Percentiles rank a stretch among this genome's conserved stretches.
phyloP scores from a whole-genome alignment of 2,113 vertebrate genomes.

The Lepus timidus region DNA sequence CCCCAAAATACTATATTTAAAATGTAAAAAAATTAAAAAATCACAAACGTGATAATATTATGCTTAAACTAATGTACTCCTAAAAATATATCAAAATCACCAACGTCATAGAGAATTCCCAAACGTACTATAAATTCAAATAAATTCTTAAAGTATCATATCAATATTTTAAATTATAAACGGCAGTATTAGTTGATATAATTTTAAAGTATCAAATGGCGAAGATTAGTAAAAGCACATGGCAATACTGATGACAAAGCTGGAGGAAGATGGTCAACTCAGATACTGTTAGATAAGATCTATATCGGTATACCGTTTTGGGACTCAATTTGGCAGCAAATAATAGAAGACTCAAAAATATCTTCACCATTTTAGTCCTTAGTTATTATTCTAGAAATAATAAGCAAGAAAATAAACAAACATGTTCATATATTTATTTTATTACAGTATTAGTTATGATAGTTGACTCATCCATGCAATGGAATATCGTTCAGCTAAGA shows the following conservation, averaged over 20 bases:
- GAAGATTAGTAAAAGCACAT: not conserved
- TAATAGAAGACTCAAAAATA: conserved; percentile 43
- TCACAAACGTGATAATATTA: not conserved
- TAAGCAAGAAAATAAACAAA: not conserved
- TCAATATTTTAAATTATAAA: conserved; percentile 21
- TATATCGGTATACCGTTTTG: not conserved
- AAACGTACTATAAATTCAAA: conserved; percentile 10
- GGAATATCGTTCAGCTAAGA: not conserved
- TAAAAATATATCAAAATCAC: conserved; percentile 23
- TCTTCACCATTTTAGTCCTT: not conserved
- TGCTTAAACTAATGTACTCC: not conserved
- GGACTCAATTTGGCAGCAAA: conserved; percentile 37
- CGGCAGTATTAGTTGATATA: not conserved
- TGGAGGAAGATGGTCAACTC: not conserved
- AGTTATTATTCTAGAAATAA: conserved; percentile 54
- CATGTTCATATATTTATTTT: not conserved
- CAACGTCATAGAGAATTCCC: not conserved
- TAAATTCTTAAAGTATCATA: conserved; percentile 18
- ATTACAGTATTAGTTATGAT: not conserved
- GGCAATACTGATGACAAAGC: not conserved
- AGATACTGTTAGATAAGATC: not conserved
- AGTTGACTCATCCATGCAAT: not conserved
- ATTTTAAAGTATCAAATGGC: not conserved
- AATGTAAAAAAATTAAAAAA: not conserved
- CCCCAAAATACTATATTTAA: not conserved